Conservation (phyloP, 2,888 invertebrate species). For the Drosophila cognata region DNA sequence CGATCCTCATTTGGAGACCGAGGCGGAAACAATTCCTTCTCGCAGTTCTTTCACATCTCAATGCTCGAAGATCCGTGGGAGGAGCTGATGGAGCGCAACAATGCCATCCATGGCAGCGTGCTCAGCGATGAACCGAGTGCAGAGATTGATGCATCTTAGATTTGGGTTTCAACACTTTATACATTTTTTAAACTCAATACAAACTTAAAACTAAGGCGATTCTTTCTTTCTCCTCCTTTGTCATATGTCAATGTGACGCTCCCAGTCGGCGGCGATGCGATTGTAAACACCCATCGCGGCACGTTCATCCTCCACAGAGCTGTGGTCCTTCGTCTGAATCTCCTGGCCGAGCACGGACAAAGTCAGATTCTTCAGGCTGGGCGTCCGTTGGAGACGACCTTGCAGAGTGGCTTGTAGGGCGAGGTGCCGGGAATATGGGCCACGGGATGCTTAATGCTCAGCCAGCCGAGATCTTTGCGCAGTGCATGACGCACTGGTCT, state of each 20-base stretch:
- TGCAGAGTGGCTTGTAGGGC: no score
- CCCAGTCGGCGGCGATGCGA: no score
- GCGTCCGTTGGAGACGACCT: no score
- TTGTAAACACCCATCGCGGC: no score
- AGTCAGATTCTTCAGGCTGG: no score
- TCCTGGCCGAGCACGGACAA: no score
- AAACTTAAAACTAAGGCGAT: conserved; percentile 21
- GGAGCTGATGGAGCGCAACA: conserved; percentile 75
- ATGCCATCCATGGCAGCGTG: conserved; percentile 69
- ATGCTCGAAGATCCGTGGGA: conserved; percentile 84
- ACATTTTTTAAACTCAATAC: conserved; percentile 39
- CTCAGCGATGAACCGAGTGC: conserved; percentile 21
- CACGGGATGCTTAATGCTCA: no score
- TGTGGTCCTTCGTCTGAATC: no score
- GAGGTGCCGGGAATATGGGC: no score
- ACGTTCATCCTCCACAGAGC: no score
- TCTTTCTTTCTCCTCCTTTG: background rate
- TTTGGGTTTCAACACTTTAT: conserved; percentile 42
- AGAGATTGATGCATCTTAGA: conserved; percentile 7
- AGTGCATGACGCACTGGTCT: no score
- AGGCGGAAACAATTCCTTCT: conserved; percentile 22
- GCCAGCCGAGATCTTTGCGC: no score
- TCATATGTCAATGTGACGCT: conserved; percentile 20
- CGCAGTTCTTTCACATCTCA: conserved; percentile 78
- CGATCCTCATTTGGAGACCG: conserved; percentile 20